These are phyloP conservation scores for Laticauda colubrina DNA, from an alignment of 2,113 vertebrate species.

Conservation along the genomic window DNA sequence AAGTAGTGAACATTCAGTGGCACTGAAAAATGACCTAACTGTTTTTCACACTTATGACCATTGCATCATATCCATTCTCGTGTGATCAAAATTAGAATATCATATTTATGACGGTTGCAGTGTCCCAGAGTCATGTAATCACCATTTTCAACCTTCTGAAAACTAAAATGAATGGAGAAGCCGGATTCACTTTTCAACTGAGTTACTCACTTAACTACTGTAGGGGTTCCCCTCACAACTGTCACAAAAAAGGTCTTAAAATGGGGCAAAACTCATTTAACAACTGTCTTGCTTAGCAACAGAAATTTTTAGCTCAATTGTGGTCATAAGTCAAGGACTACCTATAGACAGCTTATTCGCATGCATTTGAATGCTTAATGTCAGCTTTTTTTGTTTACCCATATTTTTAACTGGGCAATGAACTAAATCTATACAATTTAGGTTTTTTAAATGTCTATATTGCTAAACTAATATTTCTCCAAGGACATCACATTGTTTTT, in stretches of 20 bases:
- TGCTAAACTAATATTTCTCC: neutral
- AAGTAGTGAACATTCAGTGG: too few relatives aligned
- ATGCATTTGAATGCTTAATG: neutral
- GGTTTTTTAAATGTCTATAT: neutral
- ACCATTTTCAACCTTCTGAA: neutral
- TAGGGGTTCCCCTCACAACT: neutral
- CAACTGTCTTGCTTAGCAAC: neutral
- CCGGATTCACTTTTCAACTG: neutral
- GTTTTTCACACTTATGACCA: too few relatives aligned
- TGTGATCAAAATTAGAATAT: too few relatives aligned
- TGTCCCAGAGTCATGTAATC: neutral
- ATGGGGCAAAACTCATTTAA: neutral
- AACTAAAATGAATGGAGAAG: neutral
- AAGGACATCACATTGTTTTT: neutral
- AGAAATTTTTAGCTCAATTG: neutral
- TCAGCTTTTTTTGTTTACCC: neutral
- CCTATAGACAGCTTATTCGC: neutral
- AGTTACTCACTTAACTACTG: neutral
- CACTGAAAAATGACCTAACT: too few relatives aligned
- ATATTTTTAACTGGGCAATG: neutral
- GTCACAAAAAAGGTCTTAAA: neutral
- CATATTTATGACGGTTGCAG: neutral
- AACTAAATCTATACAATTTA: neutral
- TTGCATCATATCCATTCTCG: too few relatives aligned
- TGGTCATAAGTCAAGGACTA: neutral